Base-by-base conservation (phyloP, 2,888 invertebrate species). In the Leistus spinibarbis region DNA sequence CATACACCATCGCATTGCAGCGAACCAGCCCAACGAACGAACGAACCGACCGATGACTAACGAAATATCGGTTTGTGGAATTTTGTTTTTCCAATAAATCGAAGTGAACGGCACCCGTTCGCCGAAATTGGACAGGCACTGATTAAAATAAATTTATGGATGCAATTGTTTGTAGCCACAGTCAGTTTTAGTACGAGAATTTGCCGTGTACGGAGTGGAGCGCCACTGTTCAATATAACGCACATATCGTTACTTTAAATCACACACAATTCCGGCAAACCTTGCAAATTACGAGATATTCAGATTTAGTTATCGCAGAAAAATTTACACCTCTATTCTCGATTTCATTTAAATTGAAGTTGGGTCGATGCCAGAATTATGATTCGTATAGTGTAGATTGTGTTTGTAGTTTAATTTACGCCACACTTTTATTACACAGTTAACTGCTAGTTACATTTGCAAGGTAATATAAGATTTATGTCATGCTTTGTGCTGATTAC, bases 121-220 rank as follows among this genome's bases (percentile, higher is more conserved):
- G 73, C 40, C 57, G 73, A 73, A 73, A 73, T 73, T 73, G 73
- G 73, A 73, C 73, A 73, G 73, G 73, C 73, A 73, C 73, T 73
- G 73, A 73, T 73, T 73, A 73, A 73, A 73, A 73, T 73, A 73
- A 73, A 73, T 73, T 73, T 73, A 73, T 73, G 73, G 67, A 62
- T 62, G 67, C 73, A 73, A 73, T 73, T 73, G 73, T 73, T 73
- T 73, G 73, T 73, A 73, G 73, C 73, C 67, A 40, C 40, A 73
- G 73, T 73, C 22, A 73, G 73, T 67, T 73, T 54, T 64, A 23
- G 64, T 20, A 10, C 27, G 66, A 53, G 40, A 40, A 40, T 40
- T 54, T 62, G 54, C 22, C 64, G 64, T 13, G 40, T 40, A 10
- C 13, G 10, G 7, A 40, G 40, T 40, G 40, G 7, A 40, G 40